phyloP scores from a whole-genome alignment of 2,888 invertebrate genomes.

The Ceriagrion tenellum region DNA sequence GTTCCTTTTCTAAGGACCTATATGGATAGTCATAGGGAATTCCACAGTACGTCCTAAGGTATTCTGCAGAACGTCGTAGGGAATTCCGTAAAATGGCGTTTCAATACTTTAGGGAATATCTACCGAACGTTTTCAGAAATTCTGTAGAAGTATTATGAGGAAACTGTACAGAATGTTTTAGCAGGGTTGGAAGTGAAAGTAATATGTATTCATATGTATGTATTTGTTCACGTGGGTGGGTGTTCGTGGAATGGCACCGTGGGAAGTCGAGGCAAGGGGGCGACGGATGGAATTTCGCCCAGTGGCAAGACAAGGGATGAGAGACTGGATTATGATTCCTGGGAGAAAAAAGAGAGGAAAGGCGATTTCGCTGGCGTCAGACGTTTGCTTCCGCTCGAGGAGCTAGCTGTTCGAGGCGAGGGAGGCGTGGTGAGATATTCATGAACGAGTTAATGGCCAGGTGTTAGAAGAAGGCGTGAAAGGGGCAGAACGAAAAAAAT shows the following conservation, averaged over 20 bases:
- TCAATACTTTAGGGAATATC: no score
- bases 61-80: no score
- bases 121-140: no score
- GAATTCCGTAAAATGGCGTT: no score
- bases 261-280: background rate
- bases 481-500: background rate
- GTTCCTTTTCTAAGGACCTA: no score
- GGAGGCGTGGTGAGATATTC: background rate
- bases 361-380: background rate
- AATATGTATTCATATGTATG: background rate
- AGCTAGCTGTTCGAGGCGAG: background rate
- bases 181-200: background rate
- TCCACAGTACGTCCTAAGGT: no score
- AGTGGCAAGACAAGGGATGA: background rate
- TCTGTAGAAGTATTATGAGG: no score
- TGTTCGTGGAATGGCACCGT: background rate
- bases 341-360: background rate
- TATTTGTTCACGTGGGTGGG: background rate
- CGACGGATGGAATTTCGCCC: background rate
- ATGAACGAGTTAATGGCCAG: background rate
- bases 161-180: no score
- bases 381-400: background rate
- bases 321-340: background rate
- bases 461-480: background rate
- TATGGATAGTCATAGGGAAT: no score